These are phyloP conservation scores for Tridacna crocea DNA, from an alignment of 2,888 invertebrate genomes.

Conservation along the genomic window DNA sequence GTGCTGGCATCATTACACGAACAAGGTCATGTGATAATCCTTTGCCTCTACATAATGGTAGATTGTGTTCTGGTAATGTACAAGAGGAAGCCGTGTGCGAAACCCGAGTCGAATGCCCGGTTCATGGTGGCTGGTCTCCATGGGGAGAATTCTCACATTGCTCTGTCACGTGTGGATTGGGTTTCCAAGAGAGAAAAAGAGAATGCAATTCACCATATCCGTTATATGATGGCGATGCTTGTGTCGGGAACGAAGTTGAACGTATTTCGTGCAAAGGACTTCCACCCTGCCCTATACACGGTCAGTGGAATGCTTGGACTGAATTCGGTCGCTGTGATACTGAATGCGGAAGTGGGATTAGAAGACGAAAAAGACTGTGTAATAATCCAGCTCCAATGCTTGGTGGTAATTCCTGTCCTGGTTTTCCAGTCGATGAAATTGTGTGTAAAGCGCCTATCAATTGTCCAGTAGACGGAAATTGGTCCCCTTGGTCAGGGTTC, in stretches of 20 bases:
- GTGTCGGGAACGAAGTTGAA: slow-evolving; percentile 30
- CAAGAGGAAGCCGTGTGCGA: slow-evolving; percentile 28
- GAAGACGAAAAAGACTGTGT: slow-evolving; percentile 29
- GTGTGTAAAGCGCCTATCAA: slow-evolving; percentile 27
- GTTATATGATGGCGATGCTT: slow-evolving; percentile 24
- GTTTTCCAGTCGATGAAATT: slow-evolving; percentile 23
- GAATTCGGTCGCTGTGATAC: slow-evolving; percentile 28
- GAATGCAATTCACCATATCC: slow-evolving; percentile 40
- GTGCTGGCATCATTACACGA: slow-evolving; percentile 30
- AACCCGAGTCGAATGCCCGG: slow-evolving; percentile 34
- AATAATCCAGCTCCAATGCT: slow-evolving; percentile 33
- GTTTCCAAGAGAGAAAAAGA: slow-evolving; percentile 20
- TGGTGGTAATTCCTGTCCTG: slow-evolving; percentile 38
- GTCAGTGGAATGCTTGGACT: slow-evolving; percentile 33
- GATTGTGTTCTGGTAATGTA: slow-evolving; percentile 27
- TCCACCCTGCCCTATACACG: slow-evolving; percentile 35
- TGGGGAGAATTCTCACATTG: slow-evolving; percentile 38
- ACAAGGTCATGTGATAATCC: slow-evolving; percentile 44
- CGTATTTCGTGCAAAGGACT: slow-evolving; percentile 4
- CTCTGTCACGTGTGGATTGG: slow-evolving; percentile 33
- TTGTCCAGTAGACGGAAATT: slow-evolving; percentile 48
- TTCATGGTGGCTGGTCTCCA: slow-evolving; percentile 40
- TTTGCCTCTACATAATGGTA: slow-evolving; percentile 38
- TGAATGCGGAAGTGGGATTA: slow-evolving; percentile 29
- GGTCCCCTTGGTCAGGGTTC: slow-evolving; percentile 36